Evolutionary conservation across 2,113 vertebrate genomes (phyloP).

Genomic region (Tenrec ecaudatus): DNA sequence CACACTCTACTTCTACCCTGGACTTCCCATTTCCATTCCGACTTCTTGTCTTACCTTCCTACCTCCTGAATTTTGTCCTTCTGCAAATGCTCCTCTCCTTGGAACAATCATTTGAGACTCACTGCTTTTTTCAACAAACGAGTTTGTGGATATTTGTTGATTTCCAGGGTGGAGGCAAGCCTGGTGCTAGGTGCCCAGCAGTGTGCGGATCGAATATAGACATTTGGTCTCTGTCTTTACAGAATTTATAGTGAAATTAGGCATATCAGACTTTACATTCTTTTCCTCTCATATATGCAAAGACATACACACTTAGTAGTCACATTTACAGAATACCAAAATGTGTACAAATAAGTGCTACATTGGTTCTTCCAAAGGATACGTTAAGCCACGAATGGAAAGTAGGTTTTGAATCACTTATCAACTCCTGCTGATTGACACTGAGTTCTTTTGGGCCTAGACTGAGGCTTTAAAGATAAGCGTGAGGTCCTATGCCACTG

Average conservation of each 20-base stretch:
- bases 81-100: too few relatives aligned
- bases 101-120: too few relatives aligned
- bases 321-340: not conserved
- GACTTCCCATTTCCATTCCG: too few relatives aligned
- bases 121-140: not conserved
- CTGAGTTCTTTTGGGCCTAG: constrained; percentile 16
- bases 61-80: too few relatives aligned
- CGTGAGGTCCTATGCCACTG: constrained; percentile 13
- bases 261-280: not conserved
- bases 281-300: not conserved
- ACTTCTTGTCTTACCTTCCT: too few relatives aligned
- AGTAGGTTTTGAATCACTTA: constrained; percentile 56
- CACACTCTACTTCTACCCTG: too few relatives aligned
- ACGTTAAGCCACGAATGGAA: constrained; percentile 34
- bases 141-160: not conserved
- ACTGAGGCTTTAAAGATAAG: constrained; percentile 36
- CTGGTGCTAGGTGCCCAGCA: not conserved
- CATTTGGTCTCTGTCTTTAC: not conserved
- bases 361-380: constrained; percentile 16
- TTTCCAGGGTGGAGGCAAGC: not conserved
- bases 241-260: constrained; percentile 28
- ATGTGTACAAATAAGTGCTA: constrained; percentile 35
- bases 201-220: not conserved
- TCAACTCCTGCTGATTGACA: constrained; percentile 55
- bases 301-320: not conserved